Evolutionary conservation across 2,113 vertebrate species (phyloP).

Genomic region (Poeciliopsis prolifica): DNA sequence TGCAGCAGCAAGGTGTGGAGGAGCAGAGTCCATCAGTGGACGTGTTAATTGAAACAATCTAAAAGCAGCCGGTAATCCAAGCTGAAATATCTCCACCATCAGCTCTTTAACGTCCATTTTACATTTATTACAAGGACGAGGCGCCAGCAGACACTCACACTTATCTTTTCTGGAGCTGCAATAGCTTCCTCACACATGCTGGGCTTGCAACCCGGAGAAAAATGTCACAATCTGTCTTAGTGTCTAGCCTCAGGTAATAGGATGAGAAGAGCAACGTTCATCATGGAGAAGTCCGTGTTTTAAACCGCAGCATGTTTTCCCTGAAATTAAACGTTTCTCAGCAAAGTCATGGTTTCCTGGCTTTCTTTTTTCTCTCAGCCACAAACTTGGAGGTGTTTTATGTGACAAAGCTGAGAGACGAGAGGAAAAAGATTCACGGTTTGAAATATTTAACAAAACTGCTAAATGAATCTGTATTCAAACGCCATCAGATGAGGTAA

Average conservation of each 20-base stretch:
- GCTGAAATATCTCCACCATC: constrained; percentile 37
- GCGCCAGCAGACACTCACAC: constrained; percentile 35
- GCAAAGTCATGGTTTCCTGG: background rate
- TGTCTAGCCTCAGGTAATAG: constrained; percentile 24
- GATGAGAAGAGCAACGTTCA: constrained; percentile 31
- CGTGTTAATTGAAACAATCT: constrained; percentile 65
- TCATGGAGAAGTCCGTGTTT: constrained; percentile 27
- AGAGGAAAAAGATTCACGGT: background rate
- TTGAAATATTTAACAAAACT: background rate
- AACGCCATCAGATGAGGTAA: background rate
- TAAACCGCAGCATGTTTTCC: constrained; percentile 31
- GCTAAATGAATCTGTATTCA: too few relatives aligned
- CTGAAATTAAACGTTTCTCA: constrained; percentile 19
- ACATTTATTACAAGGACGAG: constrained; percentile 58
- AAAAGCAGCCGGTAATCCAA: constrained; percentile 49
- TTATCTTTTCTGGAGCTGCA: constrained; percentile 42
- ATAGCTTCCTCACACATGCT: constrained; percentile 31
- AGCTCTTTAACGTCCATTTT: constrained; percentile 50
- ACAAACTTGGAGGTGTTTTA: background rate
- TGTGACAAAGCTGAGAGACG: background rate
- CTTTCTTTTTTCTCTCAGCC: background rate
- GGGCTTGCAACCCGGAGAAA: constrained; percentile 35
- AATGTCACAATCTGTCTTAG: constrained; percentile 40
- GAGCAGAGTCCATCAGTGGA: constrained; percentile 9
- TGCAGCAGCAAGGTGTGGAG: constrained; percentile 9